Conservation (phyloP, 2,888 invertebrate species). For the Dysmachus trigonus region DNA sequence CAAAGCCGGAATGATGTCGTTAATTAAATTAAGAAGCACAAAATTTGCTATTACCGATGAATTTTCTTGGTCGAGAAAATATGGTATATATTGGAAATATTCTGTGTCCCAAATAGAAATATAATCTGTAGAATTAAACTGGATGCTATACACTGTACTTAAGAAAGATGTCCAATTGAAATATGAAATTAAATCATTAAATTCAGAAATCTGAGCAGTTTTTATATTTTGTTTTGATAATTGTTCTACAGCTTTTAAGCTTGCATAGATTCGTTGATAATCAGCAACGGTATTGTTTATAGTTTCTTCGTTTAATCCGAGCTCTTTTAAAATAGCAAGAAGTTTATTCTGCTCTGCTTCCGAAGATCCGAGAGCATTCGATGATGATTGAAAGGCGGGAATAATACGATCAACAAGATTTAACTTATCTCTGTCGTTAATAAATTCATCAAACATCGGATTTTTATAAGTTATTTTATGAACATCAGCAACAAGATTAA, state of each 20-base stretch:
- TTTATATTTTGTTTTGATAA: neutral
- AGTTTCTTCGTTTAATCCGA: neutral
- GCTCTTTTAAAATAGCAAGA: neutral
- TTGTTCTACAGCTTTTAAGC: neutral
- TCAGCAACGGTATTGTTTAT: neutral
- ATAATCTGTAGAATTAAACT: neutral
- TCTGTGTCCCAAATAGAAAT: neutral
- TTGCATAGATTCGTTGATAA: neutral
- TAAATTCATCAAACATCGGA: neutral
- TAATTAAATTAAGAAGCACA: neutral
- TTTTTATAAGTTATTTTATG: neutral
- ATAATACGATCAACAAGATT: neutral
- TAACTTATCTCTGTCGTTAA: neutral
- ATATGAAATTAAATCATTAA: neutral
- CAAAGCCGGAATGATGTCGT: neutral
- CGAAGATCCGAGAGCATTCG: neutral
- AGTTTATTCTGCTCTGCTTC: neutral
- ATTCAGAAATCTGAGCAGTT: neutral
- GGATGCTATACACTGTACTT: neutral
- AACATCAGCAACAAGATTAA: conserved; percentile 45
- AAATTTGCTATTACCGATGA: neutral
- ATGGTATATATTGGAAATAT: neutral
- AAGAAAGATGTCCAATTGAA: neutral
- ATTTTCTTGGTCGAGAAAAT: neutral
- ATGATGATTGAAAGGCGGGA: neutral